Base-by-base conservation (phyloP, 2,797 vertebrate genomes). In the Trematocara caparti region DNA sequence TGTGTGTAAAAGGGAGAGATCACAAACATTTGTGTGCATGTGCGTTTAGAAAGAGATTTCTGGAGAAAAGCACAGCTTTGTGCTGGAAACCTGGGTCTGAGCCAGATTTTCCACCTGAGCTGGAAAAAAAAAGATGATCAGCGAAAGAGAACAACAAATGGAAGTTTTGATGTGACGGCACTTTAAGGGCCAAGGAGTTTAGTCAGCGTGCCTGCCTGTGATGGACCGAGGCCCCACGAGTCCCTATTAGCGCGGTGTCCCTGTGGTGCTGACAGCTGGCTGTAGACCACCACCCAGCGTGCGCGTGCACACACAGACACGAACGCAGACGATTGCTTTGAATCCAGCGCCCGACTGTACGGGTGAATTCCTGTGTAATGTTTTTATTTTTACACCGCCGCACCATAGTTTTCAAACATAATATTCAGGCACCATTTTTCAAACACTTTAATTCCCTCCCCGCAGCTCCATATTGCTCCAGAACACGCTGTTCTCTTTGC, bases 171-270 rank as follows among this genome's bases (percentile, higher is more conserved):
- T 87, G 92, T 91, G 93, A 87, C 86, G 14, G 89, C 89, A 88
- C 92, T 93, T 93, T 93, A 95, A 92, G 92, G 92, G 90, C 86
- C 89, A 80, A 49, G 75, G 80, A 90, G 91, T 89, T 88, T 91
- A 92, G 91, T 82, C 88, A 76, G 84, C 66, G 79, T 83, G 89
- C 90, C 91, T 90, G 91, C 83, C 14, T 84, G 90, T 94, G 94
- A 96, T 92, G 87, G 89, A 73, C 91, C 83, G 6, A 80, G 83
- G 91, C 93, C 95, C 93, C 92, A 81, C 57, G 94, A 95, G 94
- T 92, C 93, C 96, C 93, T 93, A 96, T 96, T 96, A 96, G 95
- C 82, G 89, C 81, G 90, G 94, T 94, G 93, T 94, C 94, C 94
- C 92, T 92, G 91, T 80, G 92, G 94, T 84, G 96, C 93, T 96